Percentiles rank a stretch among this genome's conserved stretches.
Evolutionary conservation across 2,797 vertebrate species (phyloP).

Genomic region (Morus bassanus): DNA sequence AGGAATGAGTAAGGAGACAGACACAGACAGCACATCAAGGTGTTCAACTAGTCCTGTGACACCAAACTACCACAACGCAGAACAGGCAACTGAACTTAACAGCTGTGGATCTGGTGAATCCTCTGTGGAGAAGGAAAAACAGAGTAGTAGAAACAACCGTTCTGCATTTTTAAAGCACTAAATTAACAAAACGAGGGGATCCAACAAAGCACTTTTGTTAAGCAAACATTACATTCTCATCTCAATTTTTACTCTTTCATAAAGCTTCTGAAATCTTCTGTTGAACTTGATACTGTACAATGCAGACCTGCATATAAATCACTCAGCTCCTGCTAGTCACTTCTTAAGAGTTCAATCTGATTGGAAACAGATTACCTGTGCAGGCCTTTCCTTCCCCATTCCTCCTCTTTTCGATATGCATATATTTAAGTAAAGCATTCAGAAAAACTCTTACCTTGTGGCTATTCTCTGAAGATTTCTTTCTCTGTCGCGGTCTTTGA

Average conservation of each 20-base stretch:
- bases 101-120: neutral
- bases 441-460: constrained; percentile 83
- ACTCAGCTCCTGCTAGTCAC: constrained; percentile 26
- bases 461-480: constrained; percentile 88
- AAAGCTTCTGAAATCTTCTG: constrained; percentile 41
- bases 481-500: constrained; percentile 86
- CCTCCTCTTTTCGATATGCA: neutral
- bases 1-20: neutral
- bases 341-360: constrained; percentile 48
- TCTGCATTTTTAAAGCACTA: constrained; percentile 34
- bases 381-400: neutral
- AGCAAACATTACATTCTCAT: constrained; percentile 8
- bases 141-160: constrained; percentile 16
- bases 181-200: constrained; percentile 32
- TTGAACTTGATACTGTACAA: constrained; percentile 24
- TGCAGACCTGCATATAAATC: constrained; percentile 42
- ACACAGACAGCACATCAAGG: neutral
- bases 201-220: constrained; percentile 7
- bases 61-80: neutral
- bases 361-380: constrained; percentile 54
- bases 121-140: neutral
- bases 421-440: neutral
- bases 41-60: neutral
- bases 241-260: constrained; percentile 39
- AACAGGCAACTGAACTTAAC: neutral